Evolutionary conservation across 2,888 invertebrate genomes (phyloP).

Genomic region (Athalia cordata): DNA sequence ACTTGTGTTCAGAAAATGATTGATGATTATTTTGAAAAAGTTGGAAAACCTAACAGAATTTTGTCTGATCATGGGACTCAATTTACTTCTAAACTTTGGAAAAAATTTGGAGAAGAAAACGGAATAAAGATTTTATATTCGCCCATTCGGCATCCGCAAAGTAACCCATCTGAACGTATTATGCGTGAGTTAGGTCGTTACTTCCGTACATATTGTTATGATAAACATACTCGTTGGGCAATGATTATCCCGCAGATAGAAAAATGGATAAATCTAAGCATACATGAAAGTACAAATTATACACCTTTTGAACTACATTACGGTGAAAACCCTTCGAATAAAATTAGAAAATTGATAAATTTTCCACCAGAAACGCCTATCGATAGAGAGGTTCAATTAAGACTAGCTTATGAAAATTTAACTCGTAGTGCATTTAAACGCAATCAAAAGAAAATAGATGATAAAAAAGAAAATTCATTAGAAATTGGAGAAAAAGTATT

Average conservation of each 20-base stretch:
- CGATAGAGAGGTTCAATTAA: background rate
- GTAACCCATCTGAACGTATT: conserved; percentile 44
- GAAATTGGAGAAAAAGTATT: conserved; percentile 3
- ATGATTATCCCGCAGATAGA: background rate
- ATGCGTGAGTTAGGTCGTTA: conserved; percentile 48
- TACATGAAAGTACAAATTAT: background rate
- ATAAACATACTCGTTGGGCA: conserved; percentile 3
- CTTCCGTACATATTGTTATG: conserved; percentile 11
- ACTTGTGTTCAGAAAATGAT: conserved; percentile 42
- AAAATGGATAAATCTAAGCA: background rate
- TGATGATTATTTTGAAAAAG: conserved; percentile 30
- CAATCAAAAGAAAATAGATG: background rate
- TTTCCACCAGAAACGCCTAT: background rate
- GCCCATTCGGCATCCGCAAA: conserved; percentile 50
- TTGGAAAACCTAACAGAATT: conserved; percentile 43
- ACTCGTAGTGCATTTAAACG: background rate
- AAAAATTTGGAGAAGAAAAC: background rate
- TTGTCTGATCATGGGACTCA: conserved; percentile 54
- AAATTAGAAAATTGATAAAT: background rate
- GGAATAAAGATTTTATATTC: background rate
- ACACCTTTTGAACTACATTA: conserved; percentile 8
- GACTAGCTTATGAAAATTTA: conserved; percentile 6
- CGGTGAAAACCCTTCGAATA: background rate
- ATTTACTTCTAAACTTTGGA: conserved; percentile 51
- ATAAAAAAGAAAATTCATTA: background rate